Evolutionary conservation across 1,140 invertebrate species (phyloP).

Genomic region (Pseudomyrmex sp.): DNA sequence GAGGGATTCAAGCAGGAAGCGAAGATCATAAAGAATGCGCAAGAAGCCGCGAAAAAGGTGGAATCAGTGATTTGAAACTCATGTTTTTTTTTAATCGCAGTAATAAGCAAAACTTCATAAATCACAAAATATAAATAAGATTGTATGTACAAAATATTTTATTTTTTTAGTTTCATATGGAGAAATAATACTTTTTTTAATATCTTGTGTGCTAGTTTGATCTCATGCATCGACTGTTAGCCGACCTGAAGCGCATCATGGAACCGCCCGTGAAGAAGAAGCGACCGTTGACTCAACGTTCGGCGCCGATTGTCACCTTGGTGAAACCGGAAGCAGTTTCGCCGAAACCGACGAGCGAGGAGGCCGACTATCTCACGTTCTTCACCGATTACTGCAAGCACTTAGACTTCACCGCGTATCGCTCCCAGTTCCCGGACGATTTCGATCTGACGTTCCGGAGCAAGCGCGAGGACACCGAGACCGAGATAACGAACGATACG

Average conservation of each 20-base stretch:
- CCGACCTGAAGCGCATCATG: slow-evolving; percentile 79
- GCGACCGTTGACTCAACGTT: slow-evolving; percentile 74
- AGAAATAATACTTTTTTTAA: neutral
- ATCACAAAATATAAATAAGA: too few species aligned
- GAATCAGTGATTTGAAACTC: too few species aligned
- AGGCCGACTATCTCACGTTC: slow-evolving; percentile 80
- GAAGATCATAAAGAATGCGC: slow-evolving; percentile 86
- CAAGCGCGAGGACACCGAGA: neutral
- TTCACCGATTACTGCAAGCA: slow-evolving; percentile 85
- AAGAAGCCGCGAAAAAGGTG: slow-evolving; percentile 87
- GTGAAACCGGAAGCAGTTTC: slow-evolving; percentile 61
- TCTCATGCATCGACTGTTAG: slow-evolving; percentile 77
- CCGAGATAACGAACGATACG: neutral
- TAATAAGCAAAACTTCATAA: too few species aligned
- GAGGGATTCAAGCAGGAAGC: slow-evolving; percentile 87
- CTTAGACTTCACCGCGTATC: slow-evolving; percentile 75
- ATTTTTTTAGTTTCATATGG: too few species aligned
- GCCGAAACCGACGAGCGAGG: slow-evolving; percentile 79
- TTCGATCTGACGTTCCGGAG: slow-evolving; percentile 68
- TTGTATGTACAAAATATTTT: neutral
- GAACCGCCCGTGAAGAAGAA: slow-evolving; percentile 82
- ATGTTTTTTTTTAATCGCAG: too few species aligned
- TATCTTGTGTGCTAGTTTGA: slow-evolving; percentile 71
- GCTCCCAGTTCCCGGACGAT: slow-evolving; percentile 68
- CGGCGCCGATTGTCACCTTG: slow-evolving; percentile 72